A percentile compares a stretch with the other conserved stretches of the same genome.
phyloP scores from a whole-genome alignment of 2,797 vertebrate species.

The Peromyscus melanophrys region DNA sequence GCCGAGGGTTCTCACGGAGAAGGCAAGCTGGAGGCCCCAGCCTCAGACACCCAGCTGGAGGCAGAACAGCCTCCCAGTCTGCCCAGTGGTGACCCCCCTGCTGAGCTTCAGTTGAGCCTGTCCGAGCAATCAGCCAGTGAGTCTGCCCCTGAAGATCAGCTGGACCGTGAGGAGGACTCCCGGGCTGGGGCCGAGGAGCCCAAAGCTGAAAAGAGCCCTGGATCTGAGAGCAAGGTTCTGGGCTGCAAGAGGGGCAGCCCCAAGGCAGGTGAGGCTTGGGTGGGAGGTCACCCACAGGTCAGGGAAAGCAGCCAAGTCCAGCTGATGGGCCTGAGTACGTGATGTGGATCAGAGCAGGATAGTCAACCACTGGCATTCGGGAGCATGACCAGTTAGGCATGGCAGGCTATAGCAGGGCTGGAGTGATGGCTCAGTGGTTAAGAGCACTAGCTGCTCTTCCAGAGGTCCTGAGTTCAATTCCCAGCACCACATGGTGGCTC shows the following conservation, averaged over 20 bases:
- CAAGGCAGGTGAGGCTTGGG: slow-evolving; percentile 93
- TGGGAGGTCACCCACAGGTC: background rate
- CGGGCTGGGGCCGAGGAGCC: slow-evolving; percentile 89
- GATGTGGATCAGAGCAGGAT: background rate
- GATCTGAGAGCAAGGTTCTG: slow-evolving; percentile 90
- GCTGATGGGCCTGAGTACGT: background rate
- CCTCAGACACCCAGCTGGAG: slow-evolving; percentile 90
- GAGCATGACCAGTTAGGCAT: background rate
- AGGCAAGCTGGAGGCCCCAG: slow-evolving; percentile 90
- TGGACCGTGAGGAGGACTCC: slow-evolving; percentile 93
- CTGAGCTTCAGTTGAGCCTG: slow-evolving; percentile 96
- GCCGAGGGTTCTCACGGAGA: slow-evolving; percentile 91
- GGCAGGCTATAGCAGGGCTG: no score
- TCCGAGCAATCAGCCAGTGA: slow-evolving; percentile 97
- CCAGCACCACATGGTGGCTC: no score
- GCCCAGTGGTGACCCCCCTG: slow-evolving; percentile 89
- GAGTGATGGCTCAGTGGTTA: no score
- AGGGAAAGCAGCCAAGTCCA: background rate
- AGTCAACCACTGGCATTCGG: background rate
- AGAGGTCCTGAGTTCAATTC: no score
- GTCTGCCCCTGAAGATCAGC: slow-evolving; percentile 95
- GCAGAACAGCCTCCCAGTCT: slow-evolving; percentile 89
- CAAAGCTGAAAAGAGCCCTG: slow-evolving; percentile 91
- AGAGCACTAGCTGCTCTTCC: no score
- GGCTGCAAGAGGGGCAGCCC: slow-evolving; percentile 95